Base-by-base conservation (phyloP, 2,113 vertebrate species). In the Nansenia antarctica region DNA sequence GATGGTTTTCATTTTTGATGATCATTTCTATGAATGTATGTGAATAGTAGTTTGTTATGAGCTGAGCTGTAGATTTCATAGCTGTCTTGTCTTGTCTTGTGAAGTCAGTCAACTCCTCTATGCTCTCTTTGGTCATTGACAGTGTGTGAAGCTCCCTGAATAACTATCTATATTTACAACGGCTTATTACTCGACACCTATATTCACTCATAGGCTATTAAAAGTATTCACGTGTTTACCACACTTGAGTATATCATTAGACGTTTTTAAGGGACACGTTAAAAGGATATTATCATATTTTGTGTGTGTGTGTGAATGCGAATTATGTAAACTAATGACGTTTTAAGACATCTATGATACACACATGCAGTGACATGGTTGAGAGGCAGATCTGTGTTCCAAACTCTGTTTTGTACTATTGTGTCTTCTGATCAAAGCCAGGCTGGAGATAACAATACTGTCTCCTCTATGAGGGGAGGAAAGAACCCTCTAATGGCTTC, bases 151-250 rank as follows among this genome's bases (percentile, higher is more conserved):
- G 26, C 9, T 70, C 76, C 53, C 12, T 58, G 55, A 84, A 78
- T 75, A 70, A 66, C 65, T 18, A 45, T 65, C 74, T 82, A 52
- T 69, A 73, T 85, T 85, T 81, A 72, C 65, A 62, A 73, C 12
- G 67, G 66, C 15, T 29, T 20, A 64, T 35, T 65, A 53, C 54
- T 58, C 27, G 6, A 62, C 67, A 58, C 12, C 73, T 65, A 66
- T 29, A 57, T 59, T 47, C 34, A 27, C 35, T 82, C 76, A 70
- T 54, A 47, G 24, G 73, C 60, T 75, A 55, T 84, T 54, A 67
- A 20, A 66, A 63, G 68, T 20, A 30, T 22, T 35, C n/a, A 65
- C 8, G 26, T 62, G 32, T 62, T 20, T 22, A 59, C 15, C 47
- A 6, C n/a, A 32, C 52, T 30, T 29, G 57, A 18, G 42, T 54